These are phyloP conservation scores for Medauroidea extradentata DNA, from an alignment of 1,140 invertebrate species.

Conservation along the genomic window DNA sequence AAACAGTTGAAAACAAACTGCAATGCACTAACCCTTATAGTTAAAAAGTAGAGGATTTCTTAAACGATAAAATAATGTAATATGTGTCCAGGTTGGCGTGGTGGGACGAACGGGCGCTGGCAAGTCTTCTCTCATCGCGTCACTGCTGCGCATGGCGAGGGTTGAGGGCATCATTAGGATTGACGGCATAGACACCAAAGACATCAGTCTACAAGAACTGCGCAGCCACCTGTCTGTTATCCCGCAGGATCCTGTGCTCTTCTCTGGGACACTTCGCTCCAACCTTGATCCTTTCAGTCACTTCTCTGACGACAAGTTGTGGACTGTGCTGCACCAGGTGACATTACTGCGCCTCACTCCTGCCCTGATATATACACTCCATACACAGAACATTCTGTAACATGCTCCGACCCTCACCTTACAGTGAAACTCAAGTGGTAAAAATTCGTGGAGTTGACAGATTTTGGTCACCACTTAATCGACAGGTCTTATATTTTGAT, in stretches of 20 bases:
- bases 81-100: slow-evolving; percentile 47
- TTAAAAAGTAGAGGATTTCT: too few relatives aligned
- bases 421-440: too few relatives aligned
- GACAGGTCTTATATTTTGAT: too few relatives aligned
- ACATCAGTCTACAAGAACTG: slow-evolving; percentile 44
- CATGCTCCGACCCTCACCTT: too few relatives aligned
- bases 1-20: too few relatives aligned
- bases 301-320: slow-evolving; percentile 54
- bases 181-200: slow-evolving; percentile 47
- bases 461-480: too few relatives aligned
- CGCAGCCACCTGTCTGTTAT: slow-evolving; percentile 56
- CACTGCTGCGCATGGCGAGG: slow-evolving; percentile 52
- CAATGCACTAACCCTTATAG: too few relatives aligned
- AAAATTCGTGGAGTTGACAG: too few relatives aligned
- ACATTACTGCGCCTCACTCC: too few relatives aligned
- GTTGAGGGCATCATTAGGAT: slow-evolving; percentile 46
- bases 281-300: slow-evolving; percentile 80
- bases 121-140: slow-evolving; percentile 53
- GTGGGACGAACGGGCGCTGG: slow-evolving; percentile 62
- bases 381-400: too few relatives aligned
- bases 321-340: slow-evolving; percentile 53
- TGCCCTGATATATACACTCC: too few relatives aligned
- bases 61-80: too few relatives aligned
- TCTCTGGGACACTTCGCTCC: slow-evolving; percentile 56
- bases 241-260: slow-evolving; percentile 66